phyloP scores from a whole-genome alignment of 2,113 vertebrate genomes.

The Thermophis baileyi region DNA sequence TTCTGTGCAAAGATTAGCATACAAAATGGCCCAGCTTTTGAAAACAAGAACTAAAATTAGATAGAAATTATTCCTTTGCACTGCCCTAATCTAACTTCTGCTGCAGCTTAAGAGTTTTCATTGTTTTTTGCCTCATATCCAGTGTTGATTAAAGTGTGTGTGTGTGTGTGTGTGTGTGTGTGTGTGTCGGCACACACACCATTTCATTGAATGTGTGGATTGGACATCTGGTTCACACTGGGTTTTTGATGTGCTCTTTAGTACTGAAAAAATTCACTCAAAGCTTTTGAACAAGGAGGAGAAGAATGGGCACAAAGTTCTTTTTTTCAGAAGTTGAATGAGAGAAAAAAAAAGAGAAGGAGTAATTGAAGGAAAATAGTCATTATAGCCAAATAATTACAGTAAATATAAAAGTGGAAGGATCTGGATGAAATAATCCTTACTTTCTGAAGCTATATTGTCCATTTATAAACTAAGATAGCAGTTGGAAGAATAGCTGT shows the following conservation, averaged over 20 bases:
- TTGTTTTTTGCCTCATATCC: neutral
- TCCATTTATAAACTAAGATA: neutral
- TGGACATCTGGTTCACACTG: neutral
- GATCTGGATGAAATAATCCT: neutral
- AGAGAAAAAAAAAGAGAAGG: neutral
- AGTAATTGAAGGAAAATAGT: neutral
- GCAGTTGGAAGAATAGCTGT: neutral
- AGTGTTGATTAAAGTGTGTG: neutral
- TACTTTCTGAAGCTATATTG: neutral
- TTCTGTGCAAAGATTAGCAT: neutral
- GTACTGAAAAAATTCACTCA: neutral
- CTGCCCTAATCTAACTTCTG: neutral
- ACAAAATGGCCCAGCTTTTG: neutral
- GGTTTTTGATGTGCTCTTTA: neutral
- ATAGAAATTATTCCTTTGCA: neutral
- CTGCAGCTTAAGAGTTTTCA: neutral
- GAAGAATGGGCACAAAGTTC: neutral
- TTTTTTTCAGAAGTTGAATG: neutral
- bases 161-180: neutral
- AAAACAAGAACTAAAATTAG: neutral
- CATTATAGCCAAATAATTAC: neutral
- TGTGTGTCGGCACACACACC: neutral
- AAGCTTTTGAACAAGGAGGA: neutral
- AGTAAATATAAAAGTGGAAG: neutral
- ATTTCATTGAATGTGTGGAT: neutral